A percentile compares a stretch with the other conserved stretches of the same genome.
These are phyloP conservation scores for Eriocheir sinensis DNA, from an alignment of 1,140 invertebrate species.

Conservation along the genomic window DNA sequence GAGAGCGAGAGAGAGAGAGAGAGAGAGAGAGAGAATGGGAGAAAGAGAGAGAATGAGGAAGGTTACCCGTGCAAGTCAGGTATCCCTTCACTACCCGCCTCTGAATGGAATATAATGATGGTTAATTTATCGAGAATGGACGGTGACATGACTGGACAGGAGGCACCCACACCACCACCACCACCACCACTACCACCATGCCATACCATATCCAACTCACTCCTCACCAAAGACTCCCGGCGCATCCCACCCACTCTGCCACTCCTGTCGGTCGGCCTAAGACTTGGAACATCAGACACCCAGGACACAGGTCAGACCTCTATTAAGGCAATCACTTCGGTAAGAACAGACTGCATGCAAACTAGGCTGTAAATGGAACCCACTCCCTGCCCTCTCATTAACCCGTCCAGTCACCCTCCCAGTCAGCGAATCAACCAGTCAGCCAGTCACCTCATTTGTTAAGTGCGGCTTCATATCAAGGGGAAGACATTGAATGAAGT, in stretches of 20 bases:
- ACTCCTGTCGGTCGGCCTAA: neutral
- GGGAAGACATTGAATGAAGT: neutral
- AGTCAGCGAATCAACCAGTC: neutral
- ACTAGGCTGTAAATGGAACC: neutral
- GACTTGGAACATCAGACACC: neutral
- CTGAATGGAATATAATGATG: constrained; percentile 61
- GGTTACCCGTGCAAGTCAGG: neutral
- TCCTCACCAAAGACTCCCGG: too few relatives aligned
- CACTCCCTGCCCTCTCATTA: neutral
- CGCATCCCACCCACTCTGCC: neutral
- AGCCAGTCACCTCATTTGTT: neutral
- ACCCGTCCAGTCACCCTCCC: constrained; percentile 3
- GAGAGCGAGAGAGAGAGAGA: neutral
- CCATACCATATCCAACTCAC: too few relatives aligned
- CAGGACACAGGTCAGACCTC: neutral
- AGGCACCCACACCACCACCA: neutral
- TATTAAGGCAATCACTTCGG: neutral
- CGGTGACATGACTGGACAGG: neutral
- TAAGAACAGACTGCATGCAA: neutral
- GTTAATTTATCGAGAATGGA: constrained; percentile 55
- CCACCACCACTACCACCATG: too few relatives aligned
- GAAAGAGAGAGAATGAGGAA: constrained; percentile 47
- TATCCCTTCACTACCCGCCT: constrained; percentile 4
- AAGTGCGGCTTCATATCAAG: neutral
- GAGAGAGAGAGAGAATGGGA: constrained; percentile 37